A percentile compares a stretch with the other conserved stretches of the same genome.
Conservation (phyloP, 2,797 vertebrate genomes). For the Leptoclinus maculatus region DNA sequence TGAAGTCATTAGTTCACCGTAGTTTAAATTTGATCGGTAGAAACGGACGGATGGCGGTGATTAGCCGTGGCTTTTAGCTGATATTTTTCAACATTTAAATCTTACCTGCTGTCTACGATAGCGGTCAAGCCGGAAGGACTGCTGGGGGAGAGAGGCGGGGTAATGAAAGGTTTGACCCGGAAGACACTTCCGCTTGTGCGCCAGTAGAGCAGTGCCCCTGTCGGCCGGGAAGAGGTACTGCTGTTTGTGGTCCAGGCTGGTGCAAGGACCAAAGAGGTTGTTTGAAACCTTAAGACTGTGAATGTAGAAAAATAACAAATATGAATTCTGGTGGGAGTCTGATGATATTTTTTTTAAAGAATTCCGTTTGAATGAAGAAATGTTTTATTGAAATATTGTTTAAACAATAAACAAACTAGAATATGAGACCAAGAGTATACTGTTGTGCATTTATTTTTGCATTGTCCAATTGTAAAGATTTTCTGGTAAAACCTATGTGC, state of each 20-base stretch:
- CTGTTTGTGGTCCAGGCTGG: background rate
- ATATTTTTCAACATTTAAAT: background rate
- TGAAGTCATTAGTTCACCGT: accelerated
- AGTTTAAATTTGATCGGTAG: accelerated
- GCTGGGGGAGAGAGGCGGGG: slow-evolving; percentile 11
- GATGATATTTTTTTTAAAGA: background rate
- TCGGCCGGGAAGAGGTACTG: background rate
- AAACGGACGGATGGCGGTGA: slow-evolving; percentile 68
- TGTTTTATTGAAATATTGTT: background rate
- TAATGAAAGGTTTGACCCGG: slow-evolving; percentile 38
- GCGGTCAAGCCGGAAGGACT: slow-evolving; percentile 85
- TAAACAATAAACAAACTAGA: background rate
- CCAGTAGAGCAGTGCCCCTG: slow-evolving; percentile 11
- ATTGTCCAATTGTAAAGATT: background rate
- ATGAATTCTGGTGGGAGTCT: background rate
- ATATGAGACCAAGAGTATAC: background rate
- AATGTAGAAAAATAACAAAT: background rate
- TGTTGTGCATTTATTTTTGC: background rate
- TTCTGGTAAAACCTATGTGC: background rate
- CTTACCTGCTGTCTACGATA: slow-evolving; percentile 83
- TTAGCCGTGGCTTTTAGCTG: slow-evolving; percentile 55
- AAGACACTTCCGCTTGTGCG: background rate
- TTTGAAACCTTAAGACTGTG: background rate
- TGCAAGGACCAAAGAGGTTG: background rate
- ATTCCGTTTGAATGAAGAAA: background rate